These are phyloP conservation scores for Leptopterna dolabrata DNA, from an alignment of 2,888 invertebrate species.

Conservation along the genomic window DNA sequence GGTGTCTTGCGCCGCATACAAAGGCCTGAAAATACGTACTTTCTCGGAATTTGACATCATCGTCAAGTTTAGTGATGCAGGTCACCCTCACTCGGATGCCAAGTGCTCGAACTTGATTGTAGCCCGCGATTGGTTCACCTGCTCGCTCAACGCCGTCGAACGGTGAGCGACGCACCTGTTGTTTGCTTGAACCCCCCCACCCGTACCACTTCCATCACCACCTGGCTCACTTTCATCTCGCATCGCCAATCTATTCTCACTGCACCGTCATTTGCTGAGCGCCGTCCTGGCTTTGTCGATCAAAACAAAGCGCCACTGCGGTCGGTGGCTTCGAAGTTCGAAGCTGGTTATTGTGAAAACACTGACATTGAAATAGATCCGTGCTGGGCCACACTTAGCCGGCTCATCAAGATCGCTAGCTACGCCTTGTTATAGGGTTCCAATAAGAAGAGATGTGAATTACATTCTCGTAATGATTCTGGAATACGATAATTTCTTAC, in stretches of 20 bases:
- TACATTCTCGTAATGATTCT: too few species aligned
- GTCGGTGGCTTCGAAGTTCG: not conserved
- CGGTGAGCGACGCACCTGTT: constrained; percentile 15
- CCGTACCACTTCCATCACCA: not conserved
- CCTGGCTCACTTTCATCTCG: not conserved
- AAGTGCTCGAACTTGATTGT: not conserved
- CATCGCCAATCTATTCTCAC: not conserved
- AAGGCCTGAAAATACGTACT: too few species aligned
- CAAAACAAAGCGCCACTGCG: not conserved
- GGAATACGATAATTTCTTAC: too few species aligned
- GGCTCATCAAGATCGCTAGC: not conserved
- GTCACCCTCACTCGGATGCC: too few species aligned
- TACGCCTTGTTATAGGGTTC: too few species aligned
- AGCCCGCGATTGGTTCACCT: constrained; percentile 6
- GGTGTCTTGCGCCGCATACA: too few species aligned
- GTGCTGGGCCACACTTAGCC: not conserved
- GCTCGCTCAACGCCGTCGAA: not conserved
- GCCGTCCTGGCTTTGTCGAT: not conserved
- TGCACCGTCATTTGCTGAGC: not conserved
- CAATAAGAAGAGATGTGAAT: too few species aligned
- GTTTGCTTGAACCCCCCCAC: not conserved
- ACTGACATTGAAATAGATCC: not conserved
- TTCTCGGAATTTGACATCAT: too few species aligned
- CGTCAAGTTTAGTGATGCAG: too few species aligned
- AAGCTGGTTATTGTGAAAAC: not conserved